A percentile compares a stretch with the other conserved stretches of the same genome.
phyloP scores from a whole-genome alignment of 2,888 invertebrate genomes.

The Philonicus albiceps region DNA sequence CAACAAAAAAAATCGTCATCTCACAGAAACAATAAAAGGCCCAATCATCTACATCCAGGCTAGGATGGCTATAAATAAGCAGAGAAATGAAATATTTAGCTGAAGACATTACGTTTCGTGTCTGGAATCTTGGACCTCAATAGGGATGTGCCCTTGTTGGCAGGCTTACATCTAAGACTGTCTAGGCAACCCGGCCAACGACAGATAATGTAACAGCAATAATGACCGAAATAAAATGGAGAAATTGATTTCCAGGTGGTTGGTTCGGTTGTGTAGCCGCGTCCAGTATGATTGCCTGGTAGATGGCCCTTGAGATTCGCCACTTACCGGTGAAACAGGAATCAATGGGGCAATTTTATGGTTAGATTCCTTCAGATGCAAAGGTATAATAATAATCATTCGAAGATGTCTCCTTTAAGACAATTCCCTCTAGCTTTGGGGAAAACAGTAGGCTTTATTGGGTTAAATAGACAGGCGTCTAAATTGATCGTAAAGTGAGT shows the following conservation, averaged over 20 bases:
- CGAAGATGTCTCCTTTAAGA: conserved; percentile 23
- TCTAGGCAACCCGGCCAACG: background rate
- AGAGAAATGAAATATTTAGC: conserved; percentile 35
- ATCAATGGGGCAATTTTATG: conserved; percentile 29
- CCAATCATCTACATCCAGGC: background rate
- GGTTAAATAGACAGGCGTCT: background rate
- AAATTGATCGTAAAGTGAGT: background rate
- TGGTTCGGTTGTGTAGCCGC: conserved; percentile 4
- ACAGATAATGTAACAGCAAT: conserved; percentile 34
- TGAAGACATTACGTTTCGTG: conserved; percentile 31
- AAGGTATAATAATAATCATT: background rate
- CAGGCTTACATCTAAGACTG: background rate
- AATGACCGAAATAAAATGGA: conserved; percentile 35
- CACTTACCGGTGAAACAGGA: background rate
- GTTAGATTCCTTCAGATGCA: conserved; percentile 9
- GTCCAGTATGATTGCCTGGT: conserved; percentile 8
- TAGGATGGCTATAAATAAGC: conserved; percentile 9
- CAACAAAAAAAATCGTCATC: background rate
- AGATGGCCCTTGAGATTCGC: conserved; percentile 26
- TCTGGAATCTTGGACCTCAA: background rate
- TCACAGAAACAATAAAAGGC: conserved; percentile 11
- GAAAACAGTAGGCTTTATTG: background rate
- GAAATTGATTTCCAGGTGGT: conserved; percentile 40
- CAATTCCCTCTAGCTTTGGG: background rate
- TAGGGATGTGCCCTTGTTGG: background rate